Percentiles rank a stretch among this genome's conserved stretches.
phyloP scores from a whole-genome alignment of 2,113 vertebrate genomes.

The Grallaria varia region DNA sequence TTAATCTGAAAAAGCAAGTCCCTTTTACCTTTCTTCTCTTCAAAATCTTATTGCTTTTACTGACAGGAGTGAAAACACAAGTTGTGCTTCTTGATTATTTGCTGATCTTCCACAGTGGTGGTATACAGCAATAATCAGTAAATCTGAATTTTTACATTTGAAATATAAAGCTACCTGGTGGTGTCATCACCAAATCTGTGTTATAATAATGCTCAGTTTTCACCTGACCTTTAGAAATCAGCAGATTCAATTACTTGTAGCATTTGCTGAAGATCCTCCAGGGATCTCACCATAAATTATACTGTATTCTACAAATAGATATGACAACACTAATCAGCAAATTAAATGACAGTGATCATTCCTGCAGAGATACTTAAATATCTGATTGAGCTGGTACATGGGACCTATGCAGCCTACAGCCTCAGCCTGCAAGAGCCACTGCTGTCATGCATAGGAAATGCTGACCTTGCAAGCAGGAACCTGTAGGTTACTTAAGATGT shows the following conservation, averaged over 20 bases:
- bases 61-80: not conserved
- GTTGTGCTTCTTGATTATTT: not conserved
- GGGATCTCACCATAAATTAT: constrained; percentile 28
- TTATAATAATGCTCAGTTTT: not conserved
- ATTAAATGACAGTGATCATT: constrained; percentile 43
- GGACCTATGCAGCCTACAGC: not conserved
- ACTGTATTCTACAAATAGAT: constrained; percentile 52
- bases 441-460: not conserved
- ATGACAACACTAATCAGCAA: constrained; percentile 58
- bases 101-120: not conserved
- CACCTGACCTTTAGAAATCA: constrained; percentile 58
- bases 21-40: not conserved
- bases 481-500: not conserved
- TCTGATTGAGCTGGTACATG: not conserved
- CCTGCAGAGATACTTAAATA: constrained; percentile 39
- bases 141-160: not conserved
- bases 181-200: not conserved
- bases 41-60: not conserved
- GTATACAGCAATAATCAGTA: not conserved
- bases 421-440: not conserved
- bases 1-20: not conserved
- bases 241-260: constrained; percentile 47
- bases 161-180: not conserved
- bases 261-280: constrained; percentile 44
- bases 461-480: constrained; percentile 32